These are phyloP conservation scores for Nyctalus aviator DNA, from an alignment of 2,797 vertebrate species.

Conservation along the genomic window DNA sequence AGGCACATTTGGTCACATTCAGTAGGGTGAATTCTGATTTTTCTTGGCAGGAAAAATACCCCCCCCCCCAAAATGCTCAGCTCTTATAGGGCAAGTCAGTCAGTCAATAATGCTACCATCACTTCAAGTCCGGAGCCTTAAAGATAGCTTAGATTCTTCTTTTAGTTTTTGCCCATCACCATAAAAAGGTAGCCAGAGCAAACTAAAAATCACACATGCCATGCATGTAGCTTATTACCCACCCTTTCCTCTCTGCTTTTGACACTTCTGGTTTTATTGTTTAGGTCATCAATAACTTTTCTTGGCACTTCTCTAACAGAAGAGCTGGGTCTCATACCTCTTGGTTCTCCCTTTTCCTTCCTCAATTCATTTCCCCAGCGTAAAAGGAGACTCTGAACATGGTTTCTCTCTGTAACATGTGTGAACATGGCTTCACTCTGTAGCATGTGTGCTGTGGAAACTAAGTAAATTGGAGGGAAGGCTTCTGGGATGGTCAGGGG, in stretches of 20 bases:
- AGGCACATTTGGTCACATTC: not conserved
- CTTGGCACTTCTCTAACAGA: not conserved
- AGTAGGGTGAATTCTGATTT: not conserved
- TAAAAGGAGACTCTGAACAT: not conserved
- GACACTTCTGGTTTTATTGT: not conserved
- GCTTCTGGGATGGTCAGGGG: not conserved
- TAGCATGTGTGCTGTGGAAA: not conserved
- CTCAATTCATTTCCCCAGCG: not conserved
- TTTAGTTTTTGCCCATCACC: not conserved
- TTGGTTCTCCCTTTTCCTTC: not conserved
- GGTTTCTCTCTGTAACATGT: not conserved
- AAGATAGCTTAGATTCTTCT: not conserved
- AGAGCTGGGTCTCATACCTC: not conserved
- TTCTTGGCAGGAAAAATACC: constrained; percentile 13
- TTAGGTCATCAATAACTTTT: not conserved
- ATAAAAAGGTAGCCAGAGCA: not conserved
- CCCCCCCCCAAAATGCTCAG: not conserved
- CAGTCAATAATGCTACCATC: not conserved
- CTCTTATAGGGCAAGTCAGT: not conserved
- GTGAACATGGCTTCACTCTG: not conserved
- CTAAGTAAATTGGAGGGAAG: no score
- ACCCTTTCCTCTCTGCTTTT: not conserved
- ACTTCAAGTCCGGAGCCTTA: not conserved
- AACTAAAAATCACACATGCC: not conserved
- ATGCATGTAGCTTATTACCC: no score